Conservation (phyloP, 1,140 invertebrate genomes). For the Drosophila nasuta region DNA sequence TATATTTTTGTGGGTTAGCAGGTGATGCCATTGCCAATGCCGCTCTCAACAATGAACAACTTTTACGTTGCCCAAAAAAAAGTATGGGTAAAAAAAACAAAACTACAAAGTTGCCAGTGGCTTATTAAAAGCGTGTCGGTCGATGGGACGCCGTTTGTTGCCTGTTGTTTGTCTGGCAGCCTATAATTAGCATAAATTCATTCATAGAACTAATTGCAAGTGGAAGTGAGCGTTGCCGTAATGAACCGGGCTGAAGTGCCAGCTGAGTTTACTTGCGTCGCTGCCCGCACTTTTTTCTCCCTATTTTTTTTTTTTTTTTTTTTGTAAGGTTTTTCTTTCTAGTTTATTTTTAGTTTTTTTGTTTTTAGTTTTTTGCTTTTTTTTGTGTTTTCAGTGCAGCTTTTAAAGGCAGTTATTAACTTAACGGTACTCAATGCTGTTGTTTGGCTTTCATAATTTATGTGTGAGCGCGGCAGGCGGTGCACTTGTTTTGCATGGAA, state of each 20-base stretch:
- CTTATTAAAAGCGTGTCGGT: constrained; percentile 80
- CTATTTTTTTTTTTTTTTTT: not conserved
- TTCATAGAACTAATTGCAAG: constrained; percentile 79
- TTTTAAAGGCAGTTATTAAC: constrained; percentile 74
- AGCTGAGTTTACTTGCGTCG: constrained; percentile 35
- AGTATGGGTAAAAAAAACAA: not conserved
- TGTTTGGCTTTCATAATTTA: constrained; percentile 79
- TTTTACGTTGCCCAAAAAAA: constrained; percentile 39
- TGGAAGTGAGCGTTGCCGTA: constrained; percentile 75
- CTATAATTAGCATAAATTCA: constrained; percentile 82
- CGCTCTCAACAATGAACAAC: constrained; percentile 48
- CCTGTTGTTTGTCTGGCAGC: constrained; percentile 18
- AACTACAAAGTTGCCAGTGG: constrained; percentile 30
- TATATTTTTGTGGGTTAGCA: constrained; percentile 81
- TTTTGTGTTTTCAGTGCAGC: constrained; percentile 56
- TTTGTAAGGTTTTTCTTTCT: not conserved
- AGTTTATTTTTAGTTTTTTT: constrained; percentile 44
- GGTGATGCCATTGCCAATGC: constrained; percentile 68
- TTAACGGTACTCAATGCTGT: constrained; percentile 70
- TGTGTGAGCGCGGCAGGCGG: constrained; percentile 72
- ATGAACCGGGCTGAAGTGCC: constrained; percentile 53
- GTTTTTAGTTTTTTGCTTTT: constrained; percentile 1
- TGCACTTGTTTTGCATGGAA: constrained; percentile 74
- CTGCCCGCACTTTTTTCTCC: constrained; percentile 46
- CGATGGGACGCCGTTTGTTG: constrained; percentile 25